A percentile compares a stretch with the other conserved stretches of the same genome.
Evolutionary conservation across 2,797 vertebrate genomes (phyloP).

Genomic region (Chiroxiphia lanceolata): DNA sequence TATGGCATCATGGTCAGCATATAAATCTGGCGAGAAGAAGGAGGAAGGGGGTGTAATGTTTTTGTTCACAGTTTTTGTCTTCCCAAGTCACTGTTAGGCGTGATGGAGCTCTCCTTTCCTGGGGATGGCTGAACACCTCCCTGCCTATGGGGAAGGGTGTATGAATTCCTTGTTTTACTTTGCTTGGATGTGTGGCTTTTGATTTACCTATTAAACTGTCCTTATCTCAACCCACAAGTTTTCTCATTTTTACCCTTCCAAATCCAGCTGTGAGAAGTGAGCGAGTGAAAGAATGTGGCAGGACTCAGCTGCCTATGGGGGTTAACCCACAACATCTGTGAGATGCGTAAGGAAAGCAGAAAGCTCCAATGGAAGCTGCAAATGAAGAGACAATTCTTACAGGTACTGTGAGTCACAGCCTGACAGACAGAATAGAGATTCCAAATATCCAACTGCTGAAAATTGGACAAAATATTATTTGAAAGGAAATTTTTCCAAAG

Average conservation of each 20-base stretch:
- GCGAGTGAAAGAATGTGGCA: accelerated
- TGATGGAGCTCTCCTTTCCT: neutral
- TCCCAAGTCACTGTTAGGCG: accelerated
- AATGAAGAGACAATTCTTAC: neutral
- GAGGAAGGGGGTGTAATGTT: neutral
- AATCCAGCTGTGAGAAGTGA: neutral
- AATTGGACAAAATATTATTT: neutral
- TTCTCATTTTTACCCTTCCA: neutral
- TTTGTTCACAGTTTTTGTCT: neutral
- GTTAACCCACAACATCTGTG: neutral
- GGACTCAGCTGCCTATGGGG: accelerated
- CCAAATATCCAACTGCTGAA: neutral
- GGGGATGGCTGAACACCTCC: neutral
- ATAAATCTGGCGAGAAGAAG: neutral
- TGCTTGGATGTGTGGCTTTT: neutral
- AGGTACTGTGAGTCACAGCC: neutral
- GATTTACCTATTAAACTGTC: neutral
- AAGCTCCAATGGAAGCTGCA: neutral
- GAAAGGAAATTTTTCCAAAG: neutral
- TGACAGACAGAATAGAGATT: neutral
- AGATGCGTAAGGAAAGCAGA: neutral
- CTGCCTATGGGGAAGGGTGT: accelerated
- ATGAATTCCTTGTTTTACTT: neutral
- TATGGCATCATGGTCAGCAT: neutral
- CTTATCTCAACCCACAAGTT: neutral